Conservation (phyloP, 2,113 vertebrate genomes). For the Propithecus coquereli region DNA sequence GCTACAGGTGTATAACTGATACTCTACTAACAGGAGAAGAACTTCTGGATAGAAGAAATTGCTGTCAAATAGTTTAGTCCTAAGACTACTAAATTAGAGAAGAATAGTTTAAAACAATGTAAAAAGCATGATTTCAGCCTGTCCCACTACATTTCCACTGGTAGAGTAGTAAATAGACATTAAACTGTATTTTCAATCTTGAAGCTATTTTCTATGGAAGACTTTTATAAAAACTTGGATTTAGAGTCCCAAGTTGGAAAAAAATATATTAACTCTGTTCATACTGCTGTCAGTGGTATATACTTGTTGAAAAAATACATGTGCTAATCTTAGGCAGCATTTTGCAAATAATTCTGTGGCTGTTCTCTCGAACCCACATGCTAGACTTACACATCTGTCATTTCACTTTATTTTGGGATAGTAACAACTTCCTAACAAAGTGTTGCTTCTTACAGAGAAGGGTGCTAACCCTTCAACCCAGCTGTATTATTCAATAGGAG, state of each 20-base stretch:
- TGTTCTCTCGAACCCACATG: neutral
- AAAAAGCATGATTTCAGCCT: neutral
- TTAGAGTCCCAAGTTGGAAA: neutral
- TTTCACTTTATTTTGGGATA: conserved; percentile 4
- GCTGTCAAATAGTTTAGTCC: neutral
- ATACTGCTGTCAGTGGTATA: neutral
- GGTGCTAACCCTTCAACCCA: neutral
- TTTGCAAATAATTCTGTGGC: neutral
- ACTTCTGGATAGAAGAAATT: neutral
- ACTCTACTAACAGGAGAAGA: neutral
- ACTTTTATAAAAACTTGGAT: neutral
- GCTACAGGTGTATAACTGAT: neutral
- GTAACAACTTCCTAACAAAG: neutral
- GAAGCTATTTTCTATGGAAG: neutral
- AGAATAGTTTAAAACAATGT: neutral
- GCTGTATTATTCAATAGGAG: neutral
- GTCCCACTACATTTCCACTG: neutral
- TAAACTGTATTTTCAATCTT: neutral
- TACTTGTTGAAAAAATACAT: neutral
- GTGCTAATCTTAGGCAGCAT: neutral
- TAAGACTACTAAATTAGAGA: neutral
- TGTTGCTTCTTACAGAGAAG: neutral
- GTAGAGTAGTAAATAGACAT: neutral
- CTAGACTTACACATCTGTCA: neutral
- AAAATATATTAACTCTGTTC: neutral